Evolutionary conservation across 23 tunicate species (phyloP), one percentile per base, ranked within the genome.

Genomic region (Halocynthia roretzi): DNA sequence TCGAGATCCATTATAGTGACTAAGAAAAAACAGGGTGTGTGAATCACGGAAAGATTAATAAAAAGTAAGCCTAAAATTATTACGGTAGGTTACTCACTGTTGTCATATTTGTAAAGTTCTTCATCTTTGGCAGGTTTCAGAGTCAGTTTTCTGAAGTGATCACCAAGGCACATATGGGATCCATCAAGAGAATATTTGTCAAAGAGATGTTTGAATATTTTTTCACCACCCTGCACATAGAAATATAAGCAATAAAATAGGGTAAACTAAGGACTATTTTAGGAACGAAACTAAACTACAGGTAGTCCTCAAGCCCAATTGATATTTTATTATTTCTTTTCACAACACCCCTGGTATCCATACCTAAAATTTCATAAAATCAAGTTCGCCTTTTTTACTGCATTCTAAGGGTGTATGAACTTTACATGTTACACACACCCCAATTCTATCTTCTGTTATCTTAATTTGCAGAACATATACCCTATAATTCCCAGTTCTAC

Each of bases 41-140:
- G 14, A 50, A 23, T 11, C 67, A 71, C 66, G 2, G 2, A 71
- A 71, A 23, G 21, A 15, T 11, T 1, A 49, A 23, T 14, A 23
- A 52, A n/a, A 57, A 67, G 19, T 17, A 15, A 2, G 62, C 23
- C 10, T 52, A 77, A 77, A 61, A 64, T 23, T 15, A 79, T 49
- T 62, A 72, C 15, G 17, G 10, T 23, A 23, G 15, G 66, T 15
- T 12, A 86, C 87, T 7, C 55, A 88, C 95, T 62, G 54, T 71
- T 61, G 65, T 88, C 95, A 67, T 77, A 88, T 71, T 74, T 53
- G 0, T 56, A 14, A 70, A 88, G 80, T n/a, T 62, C 78, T 14
- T 80, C 77, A 40, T 82, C 52, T 8, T 77, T 8, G 8, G 6
- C 31, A 18, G 56, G 64, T 10, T 20, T 64, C 8, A 21, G 23